These are phyloP conservation scores for Melanotaenia boesemani DNA, from an alignment of 2,797 vertebrate species.

Conservation along the genomic window DNA sequence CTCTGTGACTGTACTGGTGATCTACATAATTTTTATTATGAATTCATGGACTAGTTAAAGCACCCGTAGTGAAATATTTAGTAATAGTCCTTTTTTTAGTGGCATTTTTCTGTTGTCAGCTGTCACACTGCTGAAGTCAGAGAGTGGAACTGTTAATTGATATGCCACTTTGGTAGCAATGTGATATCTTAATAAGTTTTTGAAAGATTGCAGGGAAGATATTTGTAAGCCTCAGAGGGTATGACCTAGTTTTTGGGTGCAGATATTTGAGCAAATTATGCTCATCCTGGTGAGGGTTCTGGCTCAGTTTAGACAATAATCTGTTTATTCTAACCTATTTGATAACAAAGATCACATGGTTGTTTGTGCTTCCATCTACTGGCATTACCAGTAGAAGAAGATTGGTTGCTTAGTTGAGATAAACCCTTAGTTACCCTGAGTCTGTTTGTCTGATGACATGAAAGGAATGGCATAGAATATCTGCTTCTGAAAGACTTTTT, in stretches of 20 bases:
- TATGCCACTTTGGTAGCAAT: conserved; percentile 2
- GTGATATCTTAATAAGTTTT: not conserved
- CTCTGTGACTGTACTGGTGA: not conserved
- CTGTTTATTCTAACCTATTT: not conserved
- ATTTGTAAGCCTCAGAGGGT: not conserved
- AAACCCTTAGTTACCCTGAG: not conserved
- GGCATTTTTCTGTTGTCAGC: not conserved
- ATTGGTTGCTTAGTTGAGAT: not conserved
- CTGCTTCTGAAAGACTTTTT: not conserved
- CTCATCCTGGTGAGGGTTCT: not conserved
- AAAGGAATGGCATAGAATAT: not conserved
- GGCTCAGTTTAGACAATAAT: not conserved
- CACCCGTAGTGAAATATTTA: not conserved
- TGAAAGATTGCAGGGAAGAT: conserved; percentile 1
- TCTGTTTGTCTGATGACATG: too few relatives aligned
- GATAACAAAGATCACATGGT: not conserved
- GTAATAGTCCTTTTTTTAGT: too few relatives aligned
- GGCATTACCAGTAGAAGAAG: not conserved
- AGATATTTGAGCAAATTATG: not conserved
- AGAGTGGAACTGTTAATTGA: not conserved
- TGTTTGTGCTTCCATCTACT: not conserved
- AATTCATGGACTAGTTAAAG: not conserved
- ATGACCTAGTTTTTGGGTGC: not conserved
- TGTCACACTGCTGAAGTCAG: not conserved
- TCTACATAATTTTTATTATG: conserved; percentile 6